Percentiles rank a stretch among this genome's conserved stretches.
Evolutionary conservation across 2,113 vertebrate species (phyloP).

Genomic region (Sander vitreus): DNA sequence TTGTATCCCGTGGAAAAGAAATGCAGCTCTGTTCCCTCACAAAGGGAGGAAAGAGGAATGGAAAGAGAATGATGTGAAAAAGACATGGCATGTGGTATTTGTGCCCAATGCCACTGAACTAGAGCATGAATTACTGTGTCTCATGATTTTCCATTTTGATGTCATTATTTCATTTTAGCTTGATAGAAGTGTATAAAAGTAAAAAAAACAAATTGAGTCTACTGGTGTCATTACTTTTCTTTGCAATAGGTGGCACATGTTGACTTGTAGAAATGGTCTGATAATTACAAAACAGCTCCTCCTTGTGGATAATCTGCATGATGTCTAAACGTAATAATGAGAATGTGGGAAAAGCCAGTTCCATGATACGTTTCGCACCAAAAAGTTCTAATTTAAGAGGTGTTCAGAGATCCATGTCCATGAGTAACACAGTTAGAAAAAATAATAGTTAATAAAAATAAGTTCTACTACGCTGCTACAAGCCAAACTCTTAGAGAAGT

Average conservation of each 20-base stretch:
- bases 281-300: background rate
- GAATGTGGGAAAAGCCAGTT: background rate
- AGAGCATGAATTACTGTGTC: background rate
- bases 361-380: background rate
- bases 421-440: background rate
- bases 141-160: slow-evolving; percentile 19
- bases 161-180: background rate
- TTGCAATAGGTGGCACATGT: background rate
- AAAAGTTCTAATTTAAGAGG: background rate
- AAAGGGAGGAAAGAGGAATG: slow-evolving; percentile 3
- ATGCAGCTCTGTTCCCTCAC: slow-evolving; percentile 18
- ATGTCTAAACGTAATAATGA: background rate
- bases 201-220: background rate
- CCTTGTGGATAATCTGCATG: background rate
- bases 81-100: slow-evolving; percentile 14
- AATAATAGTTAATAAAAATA: background rate
- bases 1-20: slow-evolving; percentile 32
- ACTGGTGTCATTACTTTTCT: background rate
- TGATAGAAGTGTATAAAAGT: background rate
- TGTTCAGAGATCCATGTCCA: background rate
- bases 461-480: background rate
- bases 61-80: slow-evolving; percentile 13
- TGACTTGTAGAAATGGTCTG: background rate
- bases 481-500: background rate
- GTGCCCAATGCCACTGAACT: background rate